Evolutionary conservation across 2,113 vertebrate species (phyloP), one percentile per base, ranked within the genome.

Genomic region (Megaptera novaeangliae): DNA sequence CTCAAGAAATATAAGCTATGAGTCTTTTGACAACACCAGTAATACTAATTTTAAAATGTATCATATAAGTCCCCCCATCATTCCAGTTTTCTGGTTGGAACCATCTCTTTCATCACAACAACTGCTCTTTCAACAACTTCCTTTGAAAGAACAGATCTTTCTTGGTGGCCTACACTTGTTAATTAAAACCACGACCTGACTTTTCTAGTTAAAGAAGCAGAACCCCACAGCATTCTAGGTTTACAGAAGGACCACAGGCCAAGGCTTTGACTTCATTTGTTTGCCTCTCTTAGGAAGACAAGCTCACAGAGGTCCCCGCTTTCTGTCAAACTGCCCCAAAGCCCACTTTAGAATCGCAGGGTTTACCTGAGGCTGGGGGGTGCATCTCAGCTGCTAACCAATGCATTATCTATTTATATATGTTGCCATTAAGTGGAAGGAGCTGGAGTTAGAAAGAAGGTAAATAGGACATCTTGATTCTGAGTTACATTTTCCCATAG

Each of bases 391-490:
- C 80, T 25, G 6, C 41, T 94, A 85, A 34, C 89, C 10, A 11
- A 12, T 4, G 36, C 61, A 6, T 91, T 88, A 41, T 41, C 63
- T 39, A 61, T 96, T 96, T 96, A 96, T 82, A 75, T 21, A 61
- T 55, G 86, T 94, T 74, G 94, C 88, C 93, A 77, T 94, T 94
- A 88, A 78, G 95, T 94, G 93, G 72, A 96, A 97, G 96, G 98
- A 72, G 92, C 93, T 74, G 94, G 95, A 96, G 98, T 93, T 97
- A 97, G 98, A 97, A 97, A 95, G 97, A 97, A 98, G 93, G 98
- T 95, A 98, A 98, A 98, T 88, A 98, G 97, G 91, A 78, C 96
- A 85, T 98, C 97, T 98, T 94, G 96, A 96, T 96, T 95, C 93
- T 83, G 75, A 96, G 98, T 93, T 97, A 96, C 96, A 63, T 97